These are phyloP conservation scores for Drosophila fuyamai DNA, from an alignment of 1,140 invertebrate genomes.

Conservation along the genomic window DNA sequence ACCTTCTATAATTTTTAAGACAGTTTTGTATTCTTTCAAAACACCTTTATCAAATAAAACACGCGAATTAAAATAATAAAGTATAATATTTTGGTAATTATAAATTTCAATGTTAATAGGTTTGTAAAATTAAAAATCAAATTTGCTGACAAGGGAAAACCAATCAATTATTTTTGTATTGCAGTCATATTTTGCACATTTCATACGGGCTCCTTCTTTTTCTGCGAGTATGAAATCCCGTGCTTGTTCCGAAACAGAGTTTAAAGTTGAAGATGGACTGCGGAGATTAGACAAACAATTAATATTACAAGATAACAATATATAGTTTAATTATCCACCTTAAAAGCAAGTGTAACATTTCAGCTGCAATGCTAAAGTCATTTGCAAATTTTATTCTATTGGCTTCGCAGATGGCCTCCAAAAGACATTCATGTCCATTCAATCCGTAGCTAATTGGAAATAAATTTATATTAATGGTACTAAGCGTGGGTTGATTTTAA, in stretches of 20 bases:
- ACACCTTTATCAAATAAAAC: too few relatives aligned
- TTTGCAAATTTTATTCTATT: conserved; percentile 1
- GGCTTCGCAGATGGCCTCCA: conserved; percentile 16
- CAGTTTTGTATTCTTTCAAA: too few relatives aligned
- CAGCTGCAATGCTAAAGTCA: conserved; percentile 6
- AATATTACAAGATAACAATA: neutral
- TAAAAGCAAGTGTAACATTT: conserved; percentile 18
- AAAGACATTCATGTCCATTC: conserved; percentile 14
- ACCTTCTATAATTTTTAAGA: too few relatives aligned
- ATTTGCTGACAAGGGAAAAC: conserved; percentile 3
- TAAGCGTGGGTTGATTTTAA: neutral
- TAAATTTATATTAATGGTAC: too few relatives aligned
- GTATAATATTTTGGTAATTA: too few relatives aligned
- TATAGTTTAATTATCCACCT: neutral
- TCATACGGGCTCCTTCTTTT: neutral
- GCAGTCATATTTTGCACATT: conserved; percentile 18
- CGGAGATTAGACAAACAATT: neutral
- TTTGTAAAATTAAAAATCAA: neutral
- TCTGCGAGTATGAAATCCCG: conserved; percentile 13
- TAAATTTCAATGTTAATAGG: neutral
- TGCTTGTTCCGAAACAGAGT: neutral
- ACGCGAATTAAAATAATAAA: too few relatives aligned
- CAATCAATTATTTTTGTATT: conserved; percentile 9
- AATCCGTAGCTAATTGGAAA: conserved; percentile 2
- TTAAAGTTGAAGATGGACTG: conserved; percentile 24